Conservation (phyloP, 2,113 vertebrate species). For the Setophaga coronata region DNA sequence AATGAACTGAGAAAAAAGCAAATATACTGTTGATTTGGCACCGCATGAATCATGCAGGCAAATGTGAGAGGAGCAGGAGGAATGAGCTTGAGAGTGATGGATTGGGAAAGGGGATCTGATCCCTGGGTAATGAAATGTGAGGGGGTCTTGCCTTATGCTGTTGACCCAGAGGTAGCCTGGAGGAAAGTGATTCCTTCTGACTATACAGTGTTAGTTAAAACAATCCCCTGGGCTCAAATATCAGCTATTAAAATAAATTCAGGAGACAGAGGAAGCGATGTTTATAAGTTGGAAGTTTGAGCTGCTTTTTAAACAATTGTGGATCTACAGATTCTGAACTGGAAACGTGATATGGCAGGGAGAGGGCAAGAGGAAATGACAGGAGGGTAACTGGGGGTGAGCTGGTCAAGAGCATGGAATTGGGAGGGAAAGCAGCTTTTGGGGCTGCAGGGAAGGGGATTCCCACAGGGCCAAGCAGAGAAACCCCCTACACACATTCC, state of each 20-base stretch:
- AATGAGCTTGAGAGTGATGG: constrained; percentile 42
- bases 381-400: constrained; percentile 51
- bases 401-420: constrained; percentile 42
- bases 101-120: constrained; percentile 58
- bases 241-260: constrained; percentile 81
- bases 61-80: constrained; percentile 32
- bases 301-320: constrained; percentile 73
- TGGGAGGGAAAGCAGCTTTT: neutral
- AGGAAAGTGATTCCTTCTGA: constrained; percentile 75
- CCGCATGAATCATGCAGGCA: constrained; percentile 40
- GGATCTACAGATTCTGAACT: constrained; percentile 72
- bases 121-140: constrained; percentile 66
- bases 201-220: constrained; percentile 77
- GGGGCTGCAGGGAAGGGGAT: neutral
- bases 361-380: constrained; percentile 70
- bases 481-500: neutral
- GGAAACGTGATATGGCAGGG: constrained; percentile 72
- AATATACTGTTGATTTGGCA: constrained; percentile 64
- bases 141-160: constrained; percentile 64
- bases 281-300: constrained; percentile 72
- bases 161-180: constrained; percentile 71
- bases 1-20: constrained; percentile 55
- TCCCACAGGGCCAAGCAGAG: neutral
- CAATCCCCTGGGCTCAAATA: constrained; percentile 74
- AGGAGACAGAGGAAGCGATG: constrained; percentile 75